These are phyloP conservation scores for Poeciliopsis prolifica DNA, from an alignment of 2,113 vertebrate genomes.

Conservation along the genomic window DNA sequence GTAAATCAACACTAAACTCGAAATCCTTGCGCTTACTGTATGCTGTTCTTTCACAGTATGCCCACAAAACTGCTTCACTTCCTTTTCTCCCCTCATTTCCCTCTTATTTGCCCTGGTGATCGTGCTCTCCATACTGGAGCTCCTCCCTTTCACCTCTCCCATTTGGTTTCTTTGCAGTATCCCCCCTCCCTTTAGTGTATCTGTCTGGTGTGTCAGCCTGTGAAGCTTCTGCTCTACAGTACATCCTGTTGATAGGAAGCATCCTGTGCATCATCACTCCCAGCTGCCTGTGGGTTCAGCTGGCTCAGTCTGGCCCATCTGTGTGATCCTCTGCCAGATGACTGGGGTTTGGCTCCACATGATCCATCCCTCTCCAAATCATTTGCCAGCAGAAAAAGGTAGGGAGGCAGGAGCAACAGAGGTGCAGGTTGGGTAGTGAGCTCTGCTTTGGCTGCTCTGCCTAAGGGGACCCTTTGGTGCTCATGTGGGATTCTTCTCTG, in stretches of 20 bases:
- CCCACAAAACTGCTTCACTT: slow-evolving; percentile 13
- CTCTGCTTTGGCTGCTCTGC: slow-evolving; percentile 51
- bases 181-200: slow-evolving; percentile 48
- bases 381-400: slow-evolving; percentile 68
- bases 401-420: slow-evolving; percentile 51
- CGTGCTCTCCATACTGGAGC: slow-evolving; percentile 41
- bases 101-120: slow-evolving; percentile 34
- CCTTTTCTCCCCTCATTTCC: slow-evolving; percentile 9
- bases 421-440: slow-evolving; percentile 50
- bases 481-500: slow-evolving; percentile 10
- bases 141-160: slow-evolving; percentile 28
- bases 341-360: slow-evolving; percentile 70
- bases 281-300: slow-evolving; percentile 79
- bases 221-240: slow-evolving; percentile 72
- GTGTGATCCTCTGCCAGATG: slow-evolving; percentile 82
- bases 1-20: not conserved
- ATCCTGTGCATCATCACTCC: slow-evolving; percentile 76
- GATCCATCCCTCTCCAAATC: slow-evolving; percentile 67
- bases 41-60: not conserved
- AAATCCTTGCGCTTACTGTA: not conserved
- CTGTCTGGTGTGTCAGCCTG: slow-evolving; percentile 69
- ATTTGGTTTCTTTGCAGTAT: slow-evolving; percentile 46
- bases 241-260: slow-evolving; percentile 78
- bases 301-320: slow-evolving; percentile 78
- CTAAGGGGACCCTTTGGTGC: slow-evolving; percentile 34